Evolutionary conservation across 2,888 invertebrate species (phyloP).

Genomic region (Rhamphomyia laevipes): DNA sequence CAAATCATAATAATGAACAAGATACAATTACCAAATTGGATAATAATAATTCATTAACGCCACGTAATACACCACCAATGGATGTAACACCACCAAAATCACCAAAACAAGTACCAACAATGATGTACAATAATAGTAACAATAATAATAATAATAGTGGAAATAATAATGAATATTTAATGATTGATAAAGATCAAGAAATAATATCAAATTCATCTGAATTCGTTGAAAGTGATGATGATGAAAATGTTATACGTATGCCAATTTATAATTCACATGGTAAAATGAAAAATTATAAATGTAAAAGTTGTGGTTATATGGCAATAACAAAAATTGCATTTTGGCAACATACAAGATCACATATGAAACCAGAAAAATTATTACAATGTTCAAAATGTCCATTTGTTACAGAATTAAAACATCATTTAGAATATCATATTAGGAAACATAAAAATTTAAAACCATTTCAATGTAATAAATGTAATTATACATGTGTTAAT

Average conservation of each 20-base stretch:
- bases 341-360: constrained; percentile 83
- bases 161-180: background rate
- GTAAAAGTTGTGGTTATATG: constrained; percentile 82
- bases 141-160: background rate
- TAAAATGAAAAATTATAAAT: constrained; percentile 79
- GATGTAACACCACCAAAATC: constrained; percentile 37
- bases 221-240: constrained; percentile 30
- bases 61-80: constrained; percentile 35
- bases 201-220: constrained; percentile 34
- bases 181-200: constrained; percentile 29
- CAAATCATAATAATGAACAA: background rate
- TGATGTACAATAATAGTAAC: background rate
- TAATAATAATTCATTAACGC: constrained; percentile 21
- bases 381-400: constrained; percentile 85
- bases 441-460: constrained; percentile 91
- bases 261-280: constrained; percentile 47
- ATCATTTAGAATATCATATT: constrained; percentile 94
- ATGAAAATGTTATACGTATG: constrained; percentile 37
- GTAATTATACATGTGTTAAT: constrained; percentile 87
- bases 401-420: constrained; percentile 97
- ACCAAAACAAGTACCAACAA: constrained; percentile 21
- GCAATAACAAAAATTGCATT: constrained; percentile 81
- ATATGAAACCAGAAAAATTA: constrained; percentile 88
- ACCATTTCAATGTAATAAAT: constrained; percentile 86
- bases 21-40: background rate